Evolutionary conservation across 2,113 vertebrate genomes (phyloP), one percentile per base, ranked within the genome.

Genomic region (Marmota monax): DNA sequence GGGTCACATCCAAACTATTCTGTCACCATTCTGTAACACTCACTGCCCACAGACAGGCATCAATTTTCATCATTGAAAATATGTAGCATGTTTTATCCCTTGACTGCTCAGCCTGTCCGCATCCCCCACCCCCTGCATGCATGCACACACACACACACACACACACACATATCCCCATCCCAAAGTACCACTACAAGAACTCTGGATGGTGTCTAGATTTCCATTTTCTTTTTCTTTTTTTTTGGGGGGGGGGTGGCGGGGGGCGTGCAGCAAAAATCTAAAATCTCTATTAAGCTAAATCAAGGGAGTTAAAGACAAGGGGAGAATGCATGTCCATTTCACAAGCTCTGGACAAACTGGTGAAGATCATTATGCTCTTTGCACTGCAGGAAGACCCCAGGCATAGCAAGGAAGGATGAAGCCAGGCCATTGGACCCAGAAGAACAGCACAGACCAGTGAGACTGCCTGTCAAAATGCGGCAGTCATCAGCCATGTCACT

Each of bases 261-360:
- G 39, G 45, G 45, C 10, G 27, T 63, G 27, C 4, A 61, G 29
- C 34, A 70, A 83, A 32, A 32, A 34, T 23, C 20, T 83, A 72
- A 92, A 93, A 73, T 27, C n/a, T 45, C 70, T 29, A 4, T 58
- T 76, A 90, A 72, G 67, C 73, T 88, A 92, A 92, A 51, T 90
- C 53, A 83, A 32, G 16, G 17, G 5, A 65, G 45, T 51, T 20
- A 79, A 58, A 82, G 42, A 67, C 32, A 89, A 58, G 23, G n/a
- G 27, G n/a, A 70, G 20, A 89, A 67, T 34, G 22, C n/a, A 72
- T 70, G 11, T 77, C 37, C 56, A 32, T 37, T 80, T 87, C n/a
- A 92, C 23, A 87, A 34, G 32, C 63, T 63, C 37, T 32, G 34
- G 14, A 77, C 32, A 32, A 45, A 14, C 13, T 70, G 14, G n/a